Percentiles rank a stretch among this genome's conserved stretches.
These are phyloP conservation scores for Atherinosoma microstoma DNA, from an alignment of 2,797 vertebrate genomes.

Conservation along the genomic window DNA sequence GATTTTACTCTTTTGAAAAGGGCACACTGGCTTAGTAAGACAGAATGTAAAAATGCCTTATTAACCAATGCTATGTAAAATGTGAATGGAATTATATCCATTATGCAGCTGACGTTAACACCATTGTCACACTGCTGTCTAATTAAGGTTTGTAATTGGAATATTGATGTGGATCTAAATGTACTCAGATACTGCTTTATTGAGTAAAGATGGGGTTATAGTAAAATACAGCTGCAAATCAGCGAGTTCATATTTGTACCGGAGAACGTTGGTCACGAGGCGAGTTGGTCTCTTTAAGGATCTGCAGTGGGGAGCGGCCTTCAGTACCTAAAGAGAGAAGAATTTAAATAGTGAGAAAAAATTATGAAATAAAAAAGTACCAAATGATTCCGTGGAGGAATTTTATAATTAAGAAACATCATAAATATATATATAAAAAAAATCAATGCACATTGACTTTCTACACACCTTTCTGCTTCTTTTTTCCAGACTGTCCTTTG, in stretches of 20 bases:
- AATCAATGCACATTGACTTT: neutral
- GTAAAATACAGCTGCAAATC: constrained; percentile 4
- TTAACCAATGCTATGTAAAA: neutral
- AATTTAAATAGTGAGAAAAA: neutral
- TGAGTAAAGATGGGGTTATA: neutral
- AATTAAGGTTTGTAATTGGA: neutral
- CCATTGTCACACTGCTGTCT: neutral
- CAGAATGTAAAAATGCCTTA: neutral
- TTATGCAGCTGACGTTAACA: neutral
- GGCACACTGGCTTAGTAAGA: neutral
- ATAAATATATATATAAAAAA: neutral
- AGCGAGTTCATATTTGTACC: constrained; percentile 56
- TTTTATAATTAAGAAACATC: neutral
- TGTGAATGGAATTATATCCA: neutral
- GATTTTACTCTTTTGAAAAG: neutral
- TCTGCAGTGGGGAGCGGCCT: constrained; percentile 91
- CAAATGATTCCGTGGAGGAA: neutral
- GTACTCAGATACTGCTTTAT: neutral
- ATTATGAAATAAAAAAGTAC: neutral
- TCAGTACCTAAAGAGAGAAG: constrained; percentile 66
- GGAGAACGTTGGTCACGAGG: constrained; percentile 71
- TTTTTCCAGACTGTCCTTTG: constrained; percentile 72
- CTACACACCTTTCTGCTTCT: constrained; percentile 78
- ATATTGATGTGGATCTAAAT: neutral
- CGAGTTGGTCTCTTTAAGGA: constrained; percentile 88